phyloP scores from a whole-genome alignment of 2,797 vertebrate genomes.

The Uromys caudimaculatus region DNA sequence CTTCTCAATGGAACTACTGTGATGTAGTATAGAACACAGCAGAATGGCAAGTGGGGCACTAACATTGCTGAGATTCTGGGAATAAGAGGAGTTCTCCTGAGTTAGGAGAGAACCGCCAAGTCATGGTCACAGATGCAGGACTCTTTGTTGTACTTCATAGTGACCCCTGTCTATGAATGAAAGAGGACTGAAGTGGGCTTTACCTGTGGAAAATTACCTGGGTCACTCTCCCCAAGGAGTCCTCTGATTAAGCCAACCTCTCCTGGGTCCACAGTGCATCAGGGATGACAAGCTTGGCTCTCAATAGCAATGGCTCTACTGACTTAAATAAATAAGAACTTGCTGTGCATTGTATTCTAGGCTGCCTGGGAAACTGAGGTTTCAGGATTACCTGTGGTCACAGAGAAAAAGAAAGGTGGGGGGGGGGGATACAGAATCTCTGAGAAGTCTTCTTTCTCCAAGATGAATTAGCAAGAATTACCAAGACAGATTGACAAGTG shows the following conservation, averaged over 20 bases:
- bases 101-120: not conserved
- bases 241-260: not conserved
- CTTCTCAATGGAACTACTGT: not conserved
- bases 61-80: not conserved
- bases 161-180: not conserved
- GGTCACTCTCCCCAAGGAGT: fast-evolving
- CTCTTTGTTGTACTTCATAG: not conserved
- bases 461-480: slow-evolving; percentile 32
- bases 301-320: not conserved
- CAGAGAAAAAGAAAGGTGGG: not conserved
- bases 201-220: not conserved
- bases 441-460: slow-evolving; percentile 2
- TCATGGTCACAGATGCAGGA: not conserved
- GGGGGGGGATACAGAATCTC: not conserved
- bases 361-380: not conserved
- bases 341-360: not conserved
- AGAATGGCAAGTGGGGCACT: not conserved
- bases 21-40: not conserved
- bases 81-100: too few relatives aligned
- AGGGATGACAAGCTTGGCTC: fast-evolving
- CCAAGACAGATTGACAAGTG: not conserved
- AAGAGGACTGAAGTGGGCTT: not conserved
- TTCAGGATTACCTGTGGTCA: slow-evolving; percentile 36
- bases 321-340: not conserved
- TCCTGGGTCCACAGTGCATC: not conserved